These are phyloP conservation scores for Hemistola chrysoprasaria DNA, from an alignment of 2,888 invertebrate genomes.

Conservation along the genomic window DNA sequence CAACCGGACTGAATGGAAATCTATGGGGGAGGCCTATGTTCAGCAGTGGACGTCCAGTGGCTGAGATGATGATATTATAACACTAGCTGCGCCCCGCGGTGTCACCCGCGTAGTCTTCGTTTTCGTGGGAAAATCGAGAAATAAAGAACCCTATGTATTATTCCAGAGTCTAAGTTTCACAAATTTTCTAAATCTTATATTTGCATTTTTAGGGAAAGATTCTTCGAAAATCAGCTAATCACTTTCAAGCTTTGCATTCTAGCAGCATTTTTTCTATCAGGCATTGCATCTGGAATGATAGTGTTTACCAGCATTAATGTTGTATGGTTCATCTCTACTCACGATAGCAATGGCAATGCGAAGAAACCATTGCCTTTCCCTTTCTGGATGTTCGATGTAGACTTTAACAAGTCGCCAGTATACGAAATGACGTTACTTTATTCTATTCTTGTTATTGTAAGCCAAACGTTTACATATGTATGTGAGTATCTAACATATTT, in stretches of 20 bases:
- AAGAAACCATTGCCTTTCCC: constrained; percentile 52
- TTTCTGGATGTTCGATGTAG: constrained; percentile 45
- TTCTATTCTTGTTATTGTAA: constrained; percentile 33
- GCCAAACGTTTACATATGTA: constrained; percentile 42
- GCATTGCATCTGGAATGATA: constrained; percentile 6
- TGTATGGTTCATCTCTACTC: constrained; percentile 34
- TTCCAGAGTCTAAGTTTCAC: too few relatives aligned
- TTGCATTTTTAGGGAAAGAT: constrained; percentile 18
- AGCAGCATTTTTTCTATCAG: not conserved
- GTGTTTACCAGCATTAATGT: constrained; percentile 21
- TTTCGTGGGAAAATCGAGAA: too few relatives aligned
- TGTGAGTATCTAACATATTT: too few relatives aligned
- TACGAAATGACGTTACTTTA: constrained; percentile 50
- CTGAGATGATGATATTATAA: too few relatives aligned
- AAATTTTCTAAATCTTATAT: constrained; percentile 50
- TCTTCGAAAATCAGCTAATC: constrained; percentile 15
- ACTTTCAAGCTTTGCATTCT: constrained; percentile 15
- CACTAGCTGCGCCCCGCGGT: too few relatives aligned
- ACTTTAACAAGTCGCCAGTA: constrained; percentile 44
- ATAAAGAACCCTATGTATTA: too few relatives aligned
- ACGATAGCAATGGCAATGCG: constrained; percentile 31
- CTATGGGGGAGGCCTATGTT: too few relatives aligned
- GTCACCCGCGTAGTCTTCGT: too few relatives aligned
- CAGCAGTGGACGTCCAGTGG: too few relatives aligned
- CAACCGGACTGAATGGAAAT: too few relatives aligned